Evolutionary conservation across 2,888 invertebrate genomes (phyloP).

Genomic region (Maniola hyperantus): DNA sequence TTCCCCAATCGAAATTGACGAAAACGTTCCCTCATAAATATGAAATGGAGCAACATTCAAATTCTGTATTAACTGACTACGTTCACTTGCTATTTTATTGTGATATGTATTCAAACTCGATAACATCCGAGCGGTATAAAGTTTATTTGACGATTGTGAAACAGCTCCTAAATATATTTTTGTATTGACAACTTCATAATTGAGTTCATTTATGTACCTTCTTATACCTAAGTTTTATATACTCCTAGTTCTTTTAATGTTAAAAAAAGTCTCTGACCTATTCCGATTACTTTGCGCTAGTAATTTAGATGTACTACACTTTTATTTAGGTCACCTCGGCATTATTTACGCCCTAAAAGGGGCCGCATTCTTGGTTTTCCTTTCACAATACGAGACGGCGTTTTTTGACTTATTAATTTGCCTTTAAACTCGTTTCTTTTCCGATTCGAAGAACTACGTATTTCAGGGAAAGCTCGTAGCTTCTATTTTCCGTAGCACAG

Average conservation of each 20-base stretch:
- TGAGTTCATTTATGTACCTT: no score
- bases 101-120: conserved; percentile 1
- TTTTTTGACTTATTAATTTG: conserved; percentile 28
- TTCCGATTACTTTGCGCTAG: conserved; percentile 7
- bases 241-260: no score
- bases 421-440: conserved; percentile 12
- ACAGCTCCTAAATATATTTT: no score
- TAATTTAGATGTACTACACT: conserved; percentile 12
- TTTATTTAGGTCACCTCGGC: conserved; percentile 31
- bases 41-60: not conserved
- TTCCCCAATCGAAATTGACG: not conserved
- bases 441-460: conserved; percentile 23
- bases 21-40: conserved; percentile 6
- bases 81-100: conserved; percentile 7
- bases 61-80: not conserved
- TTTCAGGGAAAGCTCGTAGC: conserved; percentile 58
- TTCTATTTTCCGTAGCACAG: conserved; percentile 66
- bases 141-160: no score
- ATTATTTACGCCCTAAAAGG: conserved; percentile 11
- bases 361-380: conserved; percentile 1
- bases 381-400: conserved; percentile 3
- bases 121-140: not conserved
- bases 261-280: not conserved
- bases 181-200: no score
- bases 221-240: not conserved